These are phyloP conservation scores for Hippopotamyrus pictus DNA, from an alignment of 2,797 vertebrate genomes.

Conservation along the genomic window DNA sequence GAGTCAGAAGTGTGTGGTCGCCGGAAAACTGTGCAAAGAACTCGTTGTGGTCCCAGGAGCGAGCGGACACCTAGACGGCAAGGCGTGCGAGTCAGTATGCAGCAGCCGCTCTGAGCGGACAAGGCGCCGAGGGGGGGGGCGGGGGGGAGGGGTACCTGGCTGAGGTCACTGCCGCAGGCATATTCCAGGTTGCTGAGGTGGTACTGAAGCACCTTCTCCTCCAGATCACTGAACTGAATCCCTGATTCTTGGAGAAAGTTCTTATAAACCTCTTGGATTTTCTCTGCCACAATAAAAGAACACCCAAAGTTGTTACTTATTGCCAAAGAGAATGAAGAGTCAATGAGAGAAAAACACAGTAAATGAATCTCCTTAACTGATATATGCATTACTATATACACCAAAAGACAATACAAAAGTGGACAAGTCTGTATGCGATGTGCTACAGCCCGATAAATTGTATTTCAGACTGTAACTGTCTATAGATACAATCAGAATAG, in stretches of 20 bases:
- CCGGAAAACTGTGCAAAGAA: conserved; percentile 98
- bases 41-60: conserved; percentile 98
- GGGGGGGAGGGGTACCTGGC: conserved; percentile 64
- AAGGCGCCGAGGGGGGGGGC: neutral
- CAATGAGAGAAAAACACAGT: neutral
- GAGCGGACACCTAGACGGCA: conserved; percentile 77
- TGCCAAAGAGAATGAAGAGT: neutral
- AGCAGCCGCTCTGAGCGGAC: neutral
- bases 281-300: conserved; percentile 63
- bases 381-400: neutral
- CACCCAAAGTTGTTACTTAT: neutral
- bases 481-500: neutral
- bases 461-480: neutral
- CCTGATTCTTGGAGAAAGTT: conserved; percentile 91
- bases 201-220: conserved; percentile 93
- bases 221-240: conserved; percentile 86
- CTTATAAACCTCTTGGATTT: conserved; percentile 91
- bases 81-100: neutral
- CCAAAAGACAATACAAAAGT: neutral
- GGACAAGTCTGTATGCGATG: neutral
- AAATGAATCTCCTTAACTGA: neutral
- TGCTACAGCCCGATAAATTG: neutral
- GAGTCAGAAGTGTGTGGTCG: conserved; percentile 83
- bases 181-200: conserved; percentile 96
- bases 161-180: conserved; percentile 85